Percentiles rank a stretch among this genome's conserved stretches.
Conservation (phyloP, 2,113 vertebrate genomes). For the Ia io region DNA sequence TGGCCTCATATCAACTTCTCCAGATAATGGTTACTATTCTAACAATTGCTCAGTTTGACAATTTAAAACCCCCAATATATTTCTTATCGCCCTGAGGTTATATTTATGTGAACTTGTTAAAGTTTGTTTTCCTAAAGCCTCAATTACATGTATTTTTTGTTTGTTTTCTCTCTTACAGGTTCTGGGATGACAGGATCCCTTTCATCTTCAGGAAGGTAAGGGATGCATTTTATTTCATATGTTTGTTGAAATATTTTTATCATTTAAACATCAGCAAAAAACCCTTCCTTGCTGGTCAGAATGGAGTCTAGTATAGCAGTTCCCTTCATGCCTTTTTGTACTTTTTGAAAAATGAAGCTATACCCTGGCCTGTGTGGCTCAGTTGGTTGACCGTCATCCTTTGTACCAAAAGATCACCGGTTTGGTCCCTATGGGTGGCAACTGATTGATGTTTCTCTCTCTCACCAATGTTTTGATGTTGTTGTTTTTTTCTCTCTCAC, state of each 20-base stretch:
- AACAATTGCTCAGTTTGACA: constrained; percentile 3
- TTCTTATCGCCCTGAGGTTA: background rate
- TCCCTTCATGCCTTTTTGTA: background rate
- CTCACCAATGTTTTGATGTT: background rate
- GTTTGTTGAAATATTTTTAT: constrained; percentile 26
- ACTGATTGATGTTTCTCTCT: background rate
- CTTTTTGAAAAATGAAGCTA: constrained; percentile 38
- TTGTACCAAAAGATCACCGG: background rate
- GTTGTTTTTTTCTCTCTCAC: background rate
- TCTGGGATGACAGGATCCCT: background rate
- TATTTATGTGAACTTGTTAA: constrained; percentile 24
- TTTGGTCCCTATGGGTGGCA: background rate
- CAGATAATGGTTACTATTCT: background rate
- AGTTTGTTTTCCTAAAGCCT: constrained; percentile 31
- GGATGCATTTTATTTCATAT: background rate
- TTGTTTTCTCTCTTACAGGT: background rate
- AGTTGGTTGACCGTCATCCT: background rate
- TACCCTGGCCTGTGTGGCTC: background rate
- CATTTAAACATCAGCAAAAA: background rate
- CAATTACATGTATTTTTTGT: background rate
- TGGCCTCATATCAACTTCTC: background rate
- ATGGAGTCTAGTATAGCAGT: background rate
- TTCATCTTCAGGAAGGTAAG: constrained; percentile 15
- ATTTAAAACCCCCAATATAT: background rate
- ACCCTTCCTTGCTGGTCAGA: constrained; percentile 28